These are phyloP conservation scores for Diplolepis rosae DNA, from an alignment of 2,888 invertebrate genomes.

Conservation along the genomic window DNA sequence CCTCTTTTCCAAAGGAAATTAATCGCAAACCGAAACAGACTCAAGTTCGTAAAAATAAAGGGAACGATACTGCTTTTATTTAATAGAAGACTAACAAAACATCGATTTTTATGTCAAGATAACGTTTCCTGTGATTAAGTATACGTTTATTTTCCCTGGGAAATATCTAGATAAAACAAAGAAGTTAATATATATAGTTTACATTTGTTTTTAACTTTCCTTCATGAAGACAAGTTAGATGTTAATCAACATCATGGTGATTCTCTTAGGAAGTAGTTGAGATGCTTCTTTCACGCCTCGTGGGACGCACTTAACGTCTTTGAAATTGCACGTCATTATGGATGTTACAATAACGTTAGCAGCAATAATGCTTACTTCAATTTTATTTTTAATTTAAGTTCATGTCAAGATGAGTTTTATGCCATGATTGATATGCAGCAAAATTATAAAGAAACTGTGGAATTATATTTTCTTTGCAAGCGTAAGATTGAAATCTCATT, in stretches of 20 bases:
- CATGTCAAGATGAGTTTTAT: neutral
- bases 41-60: neutral
- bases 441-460: neutral
- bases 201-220: slow-evolving; percentile 18
- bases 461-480: neutral
- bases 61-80: slow-evolving; percentile 14
- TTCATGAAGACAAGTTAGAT: slow-evolving; percentile 16
- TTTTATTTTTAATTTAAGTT: no score
- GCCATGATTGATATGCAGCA: neutral
- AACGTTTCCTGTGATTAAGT: neutral
- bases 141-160: neutral
- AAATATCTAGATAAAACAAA: neutral
- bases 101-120: slow-evolving; percentile 6
- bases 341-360: slow-evolving; percentile 19
- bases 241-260: slow-evolving; percentile 19
- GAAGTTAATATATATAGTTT: neutral
- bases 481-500: neutral
- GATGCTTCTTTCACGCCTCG: slow-evolving; percentile 30
- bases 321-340: slow-evolving; percentile 13
- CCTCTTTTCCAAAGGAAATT: slow-evolving; percentile 8
- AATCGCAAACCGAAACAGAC: neutral
- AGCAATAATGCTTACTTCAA: neutral
- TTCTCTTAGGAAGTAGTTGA: slow-evolving; percentile 21
- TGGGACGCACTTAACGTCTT: slow-evolving; percentile 24
- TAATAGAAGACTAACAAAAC: neutral